Evolutionary conservation across 1,140 invertebrate species (phyloP), one percentile per base, ranked within the genome.

Genomic region (Euborellia annulipes): DNA sequence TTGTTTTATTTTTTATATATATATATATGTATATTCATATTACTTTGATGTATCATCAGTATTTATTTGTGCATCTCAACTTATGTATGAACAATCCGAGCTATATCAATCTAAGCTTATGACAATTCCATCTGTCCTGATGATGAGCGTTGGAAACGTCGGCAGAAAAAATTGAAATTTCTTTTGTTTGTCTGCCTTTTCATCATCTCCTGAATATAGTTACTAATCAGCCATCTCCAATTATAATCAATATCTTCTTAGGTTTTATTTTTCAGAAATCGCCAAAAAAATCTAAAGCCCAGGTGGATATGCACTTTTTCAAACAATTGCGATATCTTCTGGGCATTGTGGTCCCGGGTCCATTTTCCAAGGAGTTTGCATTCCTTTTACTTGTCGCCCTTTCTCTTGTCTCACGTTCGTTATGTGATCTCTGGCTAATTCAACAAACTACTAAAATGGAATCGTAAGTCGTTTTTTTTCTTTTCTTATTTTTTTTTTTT

Each of bases 371-470:
- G 34, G 85, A 94, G 69, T 68, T 74, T 47, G 84, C 80, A 36
- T 88, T 86, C 50, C 66, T 94, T 57, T 48, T 77, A 2, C 57
- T 95, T 7, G 82, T 98, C 36, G 91, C 91, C 4, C 54, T 62
- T 7, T 78, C 86, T 19, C 67, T 98, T 7, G 69, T 95, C 8
- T 74, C 82, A 3, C 73, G 93, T 57, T 95, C 93, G 0, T 70
- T 93, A 19, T 95, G 90, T 60, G 94, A 98, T 68, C 74, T 98
- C 39, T 98, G 91, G 90, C 81, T 97, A 69, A 98, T 98, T 51
- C 81, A 87, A 54, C 87, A 87, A 63, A 81, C 82, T 13, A 98
- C 93, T 2, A 70, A 85, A 45, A 82, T 97, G 55, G 93, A 98
- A 73, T 88, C 82, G 85, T 88, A 64, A 62, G 36, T 50, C 16